Percentiles rank a stretch among this genome's conserved stretches.
These are phyloP conservation scores for Gadus macrocephalus DNA, from an alignment of 2,113 vertebrate species.

Conservation along the genomic window DNA sequence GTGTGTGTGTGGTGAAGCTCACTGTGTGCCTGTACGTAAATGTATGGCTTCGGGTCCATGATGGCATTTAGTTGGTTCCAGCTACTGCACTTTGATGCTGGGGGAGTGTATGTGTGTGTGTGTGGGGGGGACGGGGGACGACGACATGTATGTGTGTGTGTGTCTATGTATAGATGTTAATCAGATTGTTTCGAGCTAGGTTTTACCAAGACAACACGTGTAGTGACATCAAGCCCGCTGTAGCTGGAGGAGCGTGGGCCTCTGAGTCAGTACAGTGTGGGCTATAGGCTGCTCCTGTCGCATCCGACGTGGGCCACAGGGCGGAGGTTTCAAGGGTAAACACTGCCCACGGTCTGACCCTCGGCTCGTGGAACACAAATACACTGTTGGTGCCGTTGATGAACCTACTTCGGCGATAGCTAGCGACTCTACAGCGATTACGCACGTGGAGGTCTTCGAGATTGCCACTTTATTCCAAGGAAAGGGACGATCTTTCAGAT, in stretches of 20 bases:
- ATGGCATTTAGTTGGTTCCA: slow-evolving; percentile 1
- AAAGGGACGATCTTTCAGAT: too few species aligned
- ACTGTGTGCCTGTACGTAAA: neutral
- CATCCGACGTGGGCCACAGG: too few species aligned
- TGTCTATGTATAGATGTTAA: slow-evolving; percentile 29
- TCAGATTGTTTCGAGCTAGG: slow-evolving; percentile 40
- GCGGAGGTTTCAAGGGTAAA: too few species aligned
- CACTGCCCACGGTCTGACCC: too few species aligned
- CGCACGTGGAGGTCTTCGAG: too few species aligned
- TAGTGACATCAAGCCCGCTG: slow-evolving; percentile 51
- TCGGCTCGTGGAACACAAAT: too few species aligned
- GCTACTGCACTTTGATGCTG: slow-evolving; percentile 27
- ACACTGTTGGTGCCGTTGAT: too few species aligned
- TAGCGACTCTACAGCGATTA: too few species aligned
- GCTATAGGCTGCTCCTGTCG: neutral
- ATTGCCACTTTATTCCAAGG: too few species aligned
- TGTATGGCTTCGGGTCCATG: neutral
- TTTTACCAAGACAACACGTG: slow-evolving; percentile 50
- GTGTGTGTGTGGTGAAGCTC: slow-evolving; percentile 26
- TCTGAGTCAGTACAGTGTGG: neutral
- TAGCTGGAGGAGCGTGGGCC: slow-evolving; percentile 27
- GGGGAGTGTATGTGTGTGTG: slow-evolving; percentile 13
- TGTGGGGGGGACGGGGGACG: neutral
- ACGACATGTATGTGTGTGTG: neutral
- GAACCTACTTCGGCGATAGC: too few species aligned